A percentile compares a stretch with the other conserved stretches of the same genome.
Evolutionary conservation across 2,797 vertebrate genomes (phyloP).

Genomic region (Eutrigla gurnardus): DNA sequence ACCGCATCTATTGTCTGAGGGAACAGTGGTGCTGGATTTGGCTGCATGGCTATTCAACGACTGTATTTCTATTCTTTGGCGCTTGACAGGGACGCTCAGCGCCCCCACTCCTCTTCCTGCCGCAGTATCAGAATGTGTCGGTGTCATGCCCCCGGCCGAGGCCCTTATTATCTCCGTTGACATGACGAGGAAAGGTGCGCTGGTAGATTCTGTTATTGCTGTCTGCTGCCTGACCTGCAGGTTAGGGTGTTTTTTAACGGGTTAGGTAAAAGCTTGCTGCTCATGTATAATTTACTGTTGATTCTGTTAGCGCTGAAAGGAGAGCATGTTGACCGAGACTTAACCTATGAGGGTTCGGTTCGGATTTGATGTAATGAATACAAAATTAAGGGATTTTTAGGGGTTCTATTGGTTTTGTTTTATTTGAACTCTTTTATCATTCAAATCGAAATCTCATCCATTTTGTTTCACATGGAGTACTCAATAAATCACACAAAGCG

Average conservation of each 20-base stretch:
- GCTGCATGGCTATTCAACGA: slow-evolving; percentile 83
- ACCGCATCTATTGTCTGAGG: slow-evolving; percentile 80
- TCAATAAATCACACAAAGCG: slow-evolving; percentile 8
- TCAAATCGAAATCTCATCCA: slow-evolving; percentile 31
- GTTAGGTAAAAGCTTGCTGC: slow-evolving; percentile 70
- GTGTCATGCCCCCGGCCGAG: slow-evolving; percentile 73
- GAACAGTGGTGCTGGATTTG: slow-evolving; percentile 80
- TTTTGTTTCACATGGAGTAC: slow-evolving; percentile 17
- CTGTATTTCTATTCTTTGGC: slow-evolving; percentile 79
- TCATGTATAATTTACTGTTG: slow-evolving; percentile 79
- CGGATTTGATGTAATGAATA: slow-evolving; percentile 71
- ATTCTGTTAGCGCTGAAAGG: slow-evolving; percentile 74
- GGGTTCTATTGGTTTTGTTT: slow-evolving; percentile 53
- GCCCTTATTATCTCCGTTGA: slow-evolving; percentile 81
- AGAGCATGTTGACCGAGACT: slow-evolving; percentile 71
- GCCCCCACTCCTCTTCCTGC: slow-evolving; percentile 78
- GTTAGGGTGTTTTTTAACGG: slow-evolving; percentile 76
- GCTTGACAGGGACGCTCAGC: slow-evolving; percentile 84
- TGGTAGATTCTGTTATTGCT: slow-evolving; percentile 75
- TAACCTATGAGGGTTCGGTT: slow-evolving; percentile 65
- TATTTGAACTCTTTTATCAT: slow-evolving; percentile 47
- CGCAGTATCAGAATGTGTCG: slow-evolving; percentile 79
- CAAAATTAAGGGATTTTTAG: slow-evolving; percentile 54
- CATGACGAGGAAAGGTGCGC: slow-evolving; percentile 78
- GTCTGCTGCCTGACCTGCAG: slow-evolving; percentile 78